Base-by-base conservation (phyloP, 2,113 vertebrate genomes). In the Chrysemys picta region DNA sequence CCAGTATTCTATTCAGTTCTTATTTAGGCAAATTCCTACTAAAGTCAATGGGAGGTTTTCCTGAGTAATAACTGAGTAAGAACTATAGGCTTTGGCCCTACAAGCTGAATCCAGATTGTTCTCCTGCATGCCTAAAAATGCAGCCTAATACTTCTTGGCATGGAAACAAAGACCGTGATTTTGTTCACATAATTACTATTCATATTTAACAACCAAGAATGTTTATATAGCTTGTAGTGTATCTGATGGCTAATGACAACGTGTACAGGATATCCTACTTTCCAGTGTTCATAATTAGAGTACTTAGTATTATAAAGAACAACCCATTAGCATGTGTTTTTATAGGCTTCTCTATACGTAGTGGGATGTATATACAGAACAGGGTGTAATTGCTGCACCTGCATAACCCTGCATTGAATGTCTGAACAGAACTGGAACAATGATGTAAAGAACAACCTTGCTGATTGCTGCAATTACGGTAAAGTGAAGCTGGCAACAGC, bases 11-110 rank as follows among this genome's bases (percentile, higher is more conserved):
- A 19, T 91, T 93, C 80, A 57, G 78, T 85, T 27, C 65, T 86
- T 79, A 94, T 87, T 82, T 54, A 85, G 88, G 85, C 9, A 94
- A 89, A 85, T 96, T 93, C 49, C 88, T 84, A 72, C 65, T 85
- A 53, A 91, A 91, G 72, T 93, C 81, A 92, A 91, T 90, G 19
- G 17, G 80, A 3, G 0, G 80, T 93, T 96, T 96, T 94, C 93
- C 94, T 96, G 96, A 97, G 94, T 93, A 97, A 97, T 81, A 75
- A 88, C 89, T 94, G 86, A 96, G 91, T n/a, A 96, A 95, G 65
- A 14, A 69, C 57, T 93, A 59, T 10, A 13, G 8, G 65, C 80
- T 59, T 25, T 86, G 83, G 7, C 65, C 24, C 22, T 0, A 1
- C 10, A 88, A 38, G 90, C 56, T 89, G 53, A 54, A 2, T 84